phyloP scores from a whole-genome alignment of 1,140 invertebrate species.

The Cherax destructor region DNA sequence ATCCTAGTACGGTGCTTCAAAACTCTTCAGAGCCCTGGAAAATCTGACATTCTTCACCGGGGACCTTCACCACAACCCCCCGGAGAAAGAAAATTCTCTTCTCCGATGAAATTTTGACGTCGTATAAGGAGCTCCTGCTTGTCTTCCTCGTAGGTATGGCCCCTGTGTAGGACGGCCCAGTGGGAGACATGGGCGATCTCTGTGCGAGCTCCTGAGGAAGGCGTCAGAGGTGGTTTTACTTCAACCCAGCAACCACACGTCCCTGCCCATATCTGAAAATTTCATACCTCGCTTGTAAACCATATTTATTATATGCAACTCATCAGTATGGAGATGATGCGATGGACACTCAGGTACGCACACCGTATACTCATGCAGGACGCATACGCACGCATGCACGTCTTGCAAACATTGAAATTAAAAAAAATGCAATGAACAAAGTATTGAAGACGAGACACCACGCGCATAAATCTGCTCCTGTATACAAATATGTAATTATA shows the following conservation, averaged over 20 bases:
- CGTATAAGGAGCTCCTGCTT: background rate
- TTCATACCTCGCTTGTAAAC: background rate
- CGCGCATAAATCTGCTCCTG: no score
- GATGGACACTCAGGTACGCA: no score
- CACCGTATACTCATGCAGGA: no score
- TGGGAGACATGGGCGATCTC: slow-evolving; percentile 21
- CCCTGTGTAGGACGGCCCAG: slow-evolving; percentile 26
- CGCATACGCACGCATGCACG: no score
- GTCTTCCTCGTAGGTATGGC: background rate
- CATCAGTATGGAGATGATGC: no score
- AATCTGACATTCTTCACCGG: slow-evolving; percentile 13
- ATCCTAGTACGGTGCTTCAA: slow-evolving; percentile 37
- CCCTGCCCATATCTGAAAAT: slow-evolving; percentile 31
- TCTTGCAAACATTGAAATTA: no score
- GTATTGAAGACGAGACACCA: no score
- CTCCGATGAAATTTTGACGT: slow-evolving; percentile 33
- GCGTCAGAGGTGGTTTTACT: slow-evolving; percentile 56
- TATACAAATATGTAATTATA: no score
- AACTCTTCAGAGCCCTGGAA: slow-evolving; percentile 12
- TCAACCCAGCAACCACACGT: slow-evolving; percentile 56
- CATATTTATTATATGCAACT: no score
- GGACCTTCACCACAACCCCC: slow-evolving; percentile 34
- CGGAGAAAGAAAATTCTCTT: slow-evolving; percentile 35
- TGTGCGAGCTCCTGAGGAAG: slow-evolving; percentile 39
- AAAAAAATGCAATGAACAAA: no score